phyloP scores from a whole-genome alignment of 2,888 invertebrate species.

The Lissonota sp. region DNA sequence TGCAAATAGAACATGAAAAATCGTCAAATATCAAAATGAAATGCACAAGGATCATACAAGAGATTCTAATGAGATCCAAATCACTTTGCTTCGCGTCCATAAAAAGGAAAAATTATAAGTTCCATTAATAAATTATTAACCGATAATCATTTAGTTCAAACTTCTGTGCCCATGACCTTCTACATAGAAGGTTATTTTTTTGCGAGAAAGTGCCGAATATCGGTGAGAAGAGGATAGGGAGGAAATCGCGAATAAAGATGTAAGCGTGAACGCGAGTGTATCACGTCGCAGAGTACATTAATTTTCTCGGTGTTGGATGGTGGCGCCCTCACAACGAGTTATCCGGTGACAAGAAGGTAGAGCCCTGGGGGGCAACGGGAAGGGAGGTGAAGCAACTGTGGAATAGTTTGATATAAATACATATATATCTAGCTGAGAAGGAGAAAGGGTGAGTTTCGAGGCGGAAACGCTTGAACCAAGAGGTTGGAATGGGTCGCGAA shows the following conservation, averaged over 20 bases:
- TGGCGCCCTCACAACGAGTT: constrained; percentile 50
- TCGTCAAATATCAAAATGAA: no score
- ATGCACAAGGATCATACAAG: no score
- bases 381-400: background rate
- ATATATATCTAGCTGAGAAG: constrained; percentile 10
- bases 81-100: no score
- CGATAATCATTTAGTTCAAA: no score
- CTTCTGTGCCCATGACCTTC: no score
- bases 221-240: background rate
- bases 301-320: constrained; percentile 50
- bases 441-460: constrained; percentile 49
- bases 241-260: background rate
- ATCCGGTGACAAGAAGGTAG: constrained; percentile 9
- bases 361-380: constrained; percentile 20
- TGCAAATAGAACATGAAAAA: no score
- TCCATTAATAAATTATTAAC: no score
- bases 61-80: no score
- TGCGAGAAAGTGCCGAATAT: constrained; percentile 1
- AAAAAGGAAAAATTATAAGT: no score
- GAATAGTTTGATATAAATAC: background rate
- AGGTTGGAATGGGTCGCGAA: constrained; percentile 55
- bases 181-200: no score
- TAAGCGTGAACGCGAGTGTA: constrained; percentile 20
- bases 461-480: constrained; percentile 55
- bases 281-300: constrained; percentile 50